Base-by-base conservation (phyloP, 2,888 invertebrate genomes). In the Macrophya alboannulata region DNA sequence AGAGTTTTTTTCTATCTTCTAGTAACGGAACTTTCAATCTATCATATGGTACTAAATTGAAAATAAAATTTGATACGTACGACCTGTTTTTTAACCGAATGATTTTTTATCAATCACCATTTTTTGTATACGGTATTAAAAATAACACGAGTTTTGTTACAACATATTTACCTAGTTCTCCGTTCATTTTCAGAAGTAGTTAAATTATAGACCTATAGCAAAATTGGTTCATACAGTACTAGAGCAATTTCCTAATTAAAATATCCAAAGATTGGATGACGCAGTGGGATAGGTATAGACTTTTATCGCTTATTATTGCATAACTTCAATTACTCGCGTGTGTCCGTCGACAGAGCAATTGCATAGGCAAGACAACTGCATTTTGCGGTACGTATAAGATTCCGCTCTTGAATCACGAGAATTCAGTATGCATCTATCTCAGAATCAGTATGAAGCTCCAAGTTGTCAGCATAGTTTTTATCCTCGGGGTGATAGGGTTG, bases 391-490 rank as follows among this genome's bases (percentile, higher is more conserved):
- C 43, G 76, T 76, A 48, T 76, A 76, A 76, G 48, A 25, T 51
- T 48, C 48, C 25, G 72, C 31, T 48, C 48, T 21, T 2, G 15
- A 76, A 9, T 77, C 55, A 31, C 15, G 37, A 77, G 15, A 51
- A 51, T 77, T 55, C 77, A 77, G 77, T 76, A 12, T 43, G 31
- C 15, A 17, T 55, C 55, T 37, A 55, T 77, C 77, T 10, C 37
- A 51, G 77, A 77, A 37, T 77, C 55, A 55, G 55, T 15, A 77
- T 77, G 77, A 55, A 77, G 77, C 55, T 55, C 55, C 6, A 8
- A 17, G 15, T 51, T 37, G 10, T 77, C 12, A 31, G 15, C 37
- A n/a, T 37, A 4, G 15, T 77, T n/a, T 77, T 51, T 21, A 37
- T 77, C 17, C 77, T 77, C 77, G 77, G 25, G 1, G 77, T 55